Percentiles rank a stretch among this genome's conserved stretches.
phyloP scores from a whole-genome alignment of 2,797 vertebrate species.

The Cyprinella venusta region DNA sequence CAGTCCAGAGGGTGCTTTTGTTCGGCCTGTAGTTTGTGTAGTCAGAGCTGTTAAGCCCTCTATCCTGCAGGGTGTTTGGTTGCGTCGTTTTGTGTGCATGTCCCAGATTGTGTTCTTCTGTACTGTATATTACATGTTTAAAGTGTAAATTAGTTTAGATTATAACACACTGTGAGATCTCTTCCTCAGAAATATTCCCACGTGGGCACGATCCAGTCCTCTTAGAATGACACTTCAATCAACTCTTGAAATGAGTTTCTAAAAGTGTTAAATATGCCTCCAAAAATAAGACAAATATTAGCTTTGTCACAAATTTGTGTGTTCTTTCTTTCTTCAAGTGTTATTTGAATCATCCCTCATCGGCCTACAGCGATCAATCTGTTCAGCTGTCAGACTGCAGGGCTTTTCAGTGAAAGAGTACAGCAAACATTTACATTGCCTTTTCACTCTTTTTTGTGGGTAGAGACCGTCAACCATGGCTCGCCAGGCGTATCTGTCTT shows the following conservation, averaged over 20 bases:
- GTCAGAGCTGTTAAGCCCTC: constrained; percentile 26
- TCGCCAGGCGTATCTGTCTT: not conserved
- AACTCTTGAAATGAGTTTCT: constrained; percentile 32
- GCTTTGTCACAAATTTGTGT: not conserved
- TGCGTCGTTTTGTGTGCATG: constrained; percentile 9
- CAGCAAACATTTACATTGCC: not conserved
- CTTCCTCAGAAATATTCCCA: constrained; percentile 28
- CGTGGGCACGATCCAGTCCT: not conserved
- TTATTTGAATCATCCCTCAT: constrained; percentile 10
- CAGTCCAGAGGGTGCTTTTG: constrained; percentile 34
- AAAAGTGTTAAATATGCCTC: constrained; percentile 37
- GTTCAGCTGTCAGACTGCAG: not conserved
- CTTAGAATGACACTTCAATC: constrained; percentile 22
- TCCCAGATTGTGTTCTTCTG: constrained; percentile 34
- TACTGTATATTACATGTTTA: constrained; percentile 1
- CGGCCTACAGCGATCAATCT: not conserved
- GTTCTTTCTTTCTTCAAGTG: not conserved
- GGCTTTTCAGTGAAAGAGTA: constrained; percentile 1
- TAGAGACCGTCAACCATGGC: not conserved
- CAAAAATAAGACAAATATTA: constrained; percentile 26
- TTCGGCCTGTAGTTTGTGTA: constrained; percentile 15
- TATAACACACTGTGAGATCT: constrained; percentile 12
- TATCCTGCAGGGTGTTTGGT: constrained; percentile 35
- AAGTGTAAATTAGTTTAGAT: constrained; percentile 44
- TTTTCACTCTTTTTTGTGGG: not conserved